Evolutionary conservation across 2,113 vertebrate species (phyloP), one percentile per base, ranked within the genome.

Genomic region (Tychaedon coryphoeus): DNA sequence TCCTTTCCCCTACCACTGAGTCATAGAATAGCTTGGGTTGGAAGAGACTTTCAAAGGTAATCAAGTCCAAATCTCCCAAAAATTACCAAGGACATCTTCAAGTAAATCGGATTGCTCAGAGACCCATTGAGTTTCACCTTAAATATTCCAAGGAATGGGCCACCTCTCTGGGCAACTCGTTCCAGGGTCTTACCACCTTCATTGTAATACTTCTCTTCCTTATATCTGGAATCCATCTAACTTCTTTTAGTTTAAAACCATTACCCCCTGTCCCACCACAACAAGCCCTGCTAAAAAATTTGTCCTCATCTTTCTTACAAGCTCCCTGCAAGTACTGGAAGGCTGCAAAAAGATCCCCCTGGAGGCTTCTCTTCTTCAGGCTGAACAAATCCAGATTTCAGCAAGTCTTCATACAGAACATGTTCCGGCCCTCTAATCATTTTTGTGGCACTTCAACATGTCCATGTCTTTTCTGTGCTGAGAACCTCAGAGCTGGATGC

Each of bases 101-200:
- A 61, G 6, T 53, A 53, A 23, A 58, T 19, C 0, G 0, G 7
- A 11, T 61, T 82, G 25, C 20, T 61, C 38, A 53, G 16, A 67
- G 24, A 4, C 24, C 29, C 18, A n/a, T 23, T 7, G 29, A 61
- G 8, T 4, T 25, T 54, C 61, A 34, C 25, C 4, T 67, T 47
- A 31, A 26, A 54, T 14, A 4, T 31, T 75, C 18, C 29, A 25
- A 61, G 47, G 40, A 82, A 47, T 6, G 1, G 1, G 11, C 20
- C 19, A 40, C 4, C 9, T 40, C 14, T 47, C 20, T n/a, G 18
- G 12, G 5, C 5, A 51, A 51, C 9, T n/a, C 42, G 1, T 33
- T 24, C 24, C 33, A 17, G 23, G 12, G 9, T 31, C 76, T 67
- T 29, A 57, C 10, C 22, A 51, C 8, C 3, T 23, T 36, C 6